Evolutionary conservation across 2,113 vertebrate species (phyloP).

Genomic region (Cromileptes altivelis): DNA sequence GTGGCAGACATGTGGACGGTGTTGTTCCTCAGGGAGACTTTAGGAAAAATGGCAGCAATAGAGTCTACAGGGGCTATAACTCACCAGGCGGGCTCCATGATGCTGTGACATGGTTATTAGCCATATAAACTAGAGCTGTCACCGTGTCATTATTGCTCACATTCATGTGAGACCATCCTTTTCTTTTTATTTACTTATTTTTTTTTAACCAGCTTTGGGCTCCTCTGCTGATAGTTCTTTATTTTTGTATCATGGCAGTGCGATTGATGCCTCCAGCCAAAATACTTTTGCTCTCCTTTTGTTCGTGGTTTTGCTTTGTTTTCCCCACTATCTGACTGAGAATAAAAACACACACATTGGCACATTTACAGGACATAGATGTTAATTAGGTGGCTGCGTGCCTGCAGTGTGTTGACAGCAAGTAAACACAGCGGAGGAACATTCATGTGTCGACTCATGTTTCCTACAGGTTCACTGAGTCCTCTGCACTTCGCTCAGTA

Average conservation of each 20-base stretch:
- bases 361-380: conserved; percentile 57
- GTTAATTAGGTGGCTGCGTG: conserved; percentile 65
- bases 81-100: conserved; percentile 61
- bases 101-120: conserved; percentile 76
- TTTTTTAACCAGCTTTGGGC: conserved; percentile 30
- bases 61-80: conserved; percentile 58
- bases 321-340: conserved; percentile 31
- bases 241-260: neutral
- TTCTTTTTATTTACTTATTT: conserved; percentile 63
- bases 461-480: conserved; percentile 28
- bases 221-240: conserved; percentile 21
- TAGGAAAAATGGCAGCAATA: conserved; percentile 68
- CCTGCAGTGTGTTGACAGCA: conserved; percentile 56
- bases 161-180: conserved; percentile 52
- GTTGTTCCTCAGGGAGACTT: conserved; percentile 67
- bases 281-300: conserved; percentile 34
- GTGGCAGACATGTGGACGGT: conserved; percentile 47
- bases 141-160: conserved; percentile 72
- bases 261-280: conserved; percentile 37
- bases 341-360: conserved; percentile 52
- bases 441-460: conserved; percentile 37
- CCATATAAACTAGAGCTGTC: conserved; percentile 76
- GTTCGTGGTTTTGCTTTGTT: conserved; percentile 52
- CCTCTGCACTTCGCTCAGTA: neutral
- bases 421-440: conserved; percentile 51